Base-by-base conservation (phyloP, 2,888 invertebrate species). In the Escarpia spicata region DNA sequence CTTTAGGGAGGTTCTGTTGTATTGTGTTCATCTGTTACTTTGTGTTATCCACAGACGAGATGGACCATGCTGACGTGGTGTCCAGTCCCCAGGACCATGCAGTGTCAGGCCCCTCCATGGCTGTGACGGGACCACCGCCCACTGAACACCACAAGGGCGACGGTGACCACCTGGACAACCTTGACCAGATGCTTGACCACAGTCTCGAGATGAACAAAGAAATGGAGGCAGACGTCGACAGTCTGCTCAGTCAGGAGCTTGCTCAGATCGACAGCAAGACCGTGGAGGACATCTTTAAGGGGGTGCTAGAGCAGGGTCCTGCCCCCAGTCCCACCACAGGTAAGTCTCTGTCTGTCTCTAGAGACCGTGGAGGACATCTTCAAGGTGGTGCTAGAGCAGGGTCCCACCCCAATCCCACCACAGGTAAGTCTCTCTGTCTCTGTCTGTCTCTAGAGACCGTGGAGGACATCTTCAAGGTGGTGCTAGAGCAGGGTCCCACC, bases 211-310 rank as follows among this genome's bases (percentile, higher is more conserved):
- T 93, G 91, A 93, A 93, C 90, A 94, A 94, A 75, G 93, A 93
- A n/a, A 92, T 94, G 12, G 52, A 92, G 15, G 37, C 58, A 3
- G 94, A 94, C 90, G 94, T 94, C 9, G 94, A 94, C 52, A 94
- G 93, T 37, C 94, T 94, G 94, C 93, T 94, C 43, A 90, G 93
- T 92, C 93, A 93, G 90, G 95, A 97, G 91, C 96, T 98, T 93
- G 98, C 98, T 0, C 98, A 98, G 95, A 98, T 98, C 97, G 98
- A 98, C 96, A 98, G 98, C 95, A 98, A 98, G 96, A 98, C 98
- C 95, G 98, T 98, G 0, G 98, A 98, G 95, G 98, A 98, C 96
- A 98, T 98, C 95, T 98, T 99, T 96, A 98, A 98, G 97, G 98
- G 98, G 91, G 98, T 98, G 93, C 97, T 96, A 92, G 91, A 91